A percentile compares a stretch with the other conserved stretches of the same genome.
These are phyloP conservation scores for Ichneumoninae sp. DNA, from an alignment of 2,888 invertebrate genomes.

Conservation along the genomic window DNA sequence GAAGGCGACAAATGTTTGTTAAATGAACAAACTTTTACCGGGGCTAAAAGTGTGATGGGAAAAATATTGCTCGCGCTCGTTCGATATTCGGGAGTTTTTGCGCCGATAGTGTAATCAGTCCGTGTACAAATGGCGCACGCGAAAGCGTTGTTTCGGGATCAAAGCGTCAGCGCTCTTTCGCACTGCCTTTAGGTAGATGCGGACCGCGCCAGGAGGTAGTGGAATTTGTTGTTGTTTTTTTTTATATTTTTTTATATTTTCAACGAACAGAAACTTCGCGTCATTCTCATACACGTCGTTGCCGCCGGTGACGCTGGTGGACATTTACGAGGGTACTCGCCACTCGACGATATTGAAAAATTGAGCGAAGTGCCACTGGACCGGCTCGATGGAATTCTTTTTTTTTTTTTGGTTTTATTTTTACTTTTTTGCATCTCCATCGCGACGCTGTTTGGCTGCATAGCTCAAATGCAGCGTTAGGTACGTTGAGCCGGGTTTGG, in stretches of 20 bases:
- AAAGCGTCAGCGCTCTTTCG: not conserved
- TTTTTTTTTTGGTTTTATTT: not conserved
- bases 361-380: constrained; percentile 46
- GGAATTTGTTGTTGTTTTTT: constrained; percentile 2
- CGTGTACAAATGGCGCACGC: not conserved
- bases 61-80: not conserved
- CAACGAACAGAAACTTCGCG: constrained; percentile 45
- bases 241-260: constrained; percentile 11
- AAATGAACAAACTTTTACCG: no score
- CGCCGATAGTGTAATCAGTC: not conserved
- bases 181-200: constrained; percentile 13
- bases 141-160: not conserved
- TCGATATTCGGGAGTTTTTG: not conserved
- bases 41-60: no score
- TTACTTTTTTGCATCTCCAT: constrained; percentile 34
- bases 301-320: not conserved
- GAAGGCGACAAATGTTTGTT: no score
- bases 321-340: constrained; percentile 15
- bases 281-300: constrained; percentile 14
- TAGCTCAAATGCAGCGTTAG: constrained; percentile 18
- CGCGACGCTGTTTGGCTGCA: constrained; percentile 28
- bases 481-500: not conserved
- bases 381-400: not conserved
- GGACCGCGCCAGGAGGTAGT: not conserved
- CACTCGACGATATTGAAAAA: constrained; percentile 58